A percentile compares a stretch with the other conserved stretches of the same genome.
Evolutionary conservation across 2,888 invertebrate species (phyloP).

Genomic region (Heteromurus nitidus): DNA sequence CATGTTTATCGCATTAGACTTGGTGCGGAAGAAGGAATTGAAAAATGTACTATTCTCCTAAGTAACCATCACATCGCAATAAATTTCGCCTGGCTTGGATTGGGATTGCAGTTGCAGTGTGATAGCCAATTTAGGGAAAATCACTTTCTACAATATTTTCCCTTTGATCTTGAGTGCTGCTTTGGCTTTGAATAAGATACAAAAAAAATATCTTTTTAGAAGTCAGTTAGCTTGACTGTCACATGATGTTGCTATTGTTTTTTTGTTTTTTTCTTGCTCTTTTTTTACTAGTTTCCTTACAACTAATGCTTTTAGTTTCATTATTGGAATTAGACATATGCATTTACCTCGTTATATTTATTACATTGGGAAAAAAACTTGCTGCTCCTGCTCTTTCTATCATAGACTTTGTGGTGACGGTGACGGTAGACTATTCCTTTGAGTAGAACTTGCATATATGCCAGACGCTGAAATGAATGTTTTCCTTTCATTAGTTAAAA

Average conservation of each 20-base stretch:
- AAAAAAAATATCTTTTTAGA: not conserved
- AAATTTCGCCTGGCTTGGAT: not conserved
- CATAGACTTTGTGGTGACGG: not conserved
- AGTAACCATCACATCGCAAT: not conserved
- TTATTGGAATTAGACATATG: not conserved
- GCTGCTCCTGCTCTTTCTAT: not conserved
- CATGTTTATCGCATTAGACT: no score
- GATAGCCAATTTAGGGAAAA: no score
- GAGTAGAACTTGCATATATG: no score
- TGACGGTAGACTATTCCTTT: not conserved
- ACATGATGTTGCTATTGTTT: not conserved
- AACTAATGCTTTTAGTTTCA: not conserved
- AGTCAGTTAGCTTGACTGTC: constrained; percentile 1
- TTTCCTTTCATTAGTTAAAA: not conserved
- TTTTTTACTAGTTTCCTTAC: not conserved
- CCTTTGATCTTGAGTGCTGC: not conserved
- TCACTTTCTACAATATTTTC: no score
- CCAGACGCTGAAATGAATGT: no score
- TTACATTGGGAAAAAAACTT: not conserved
- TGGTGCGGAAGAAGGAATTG: not conserved
- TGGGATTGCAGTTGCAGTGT: not conserved
- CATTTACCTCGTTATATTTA: constrained; percentile 1
- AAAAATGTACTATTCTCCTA: not conserved
- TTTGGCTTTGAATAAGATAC: not conserved
- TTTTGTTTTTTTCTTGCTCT: not conserved